A percentile compares a stretch with the other conserved stretches of the same genome.
These are phyloP conservation scores for Lepidotrigona ventralis DNA, from an alignment of 1,140 invertebrate genomes.

Conservation along the genomic window DNA sequence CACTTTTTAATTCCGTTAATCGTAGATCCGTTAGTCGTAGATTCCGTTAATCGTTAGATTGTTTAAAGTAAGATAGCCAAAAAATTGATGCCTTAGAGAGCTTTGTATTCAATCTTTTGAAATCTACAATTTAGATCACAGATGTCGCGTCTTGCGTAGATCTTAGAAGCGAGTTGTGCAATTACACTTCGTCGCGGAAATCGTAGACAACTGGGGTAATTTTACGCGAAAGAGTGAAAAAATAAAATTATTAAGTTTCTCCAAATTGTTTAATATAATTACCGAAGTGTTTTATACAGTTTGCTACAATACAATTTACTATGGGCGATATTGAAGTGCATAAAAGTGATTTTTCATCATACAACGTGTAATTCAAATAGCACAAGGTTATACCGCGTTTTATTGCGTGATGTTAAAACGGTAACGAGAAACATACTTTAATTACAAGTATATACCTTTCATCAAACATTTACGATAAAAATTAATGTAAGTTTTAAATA, in stretches of 20 bases:
- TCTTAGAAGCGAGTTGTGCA: not conserved
- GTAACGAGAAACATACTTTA: not conserved
- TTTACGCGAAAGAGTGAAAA: not conserved
- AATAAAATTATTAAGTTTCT: not conserved
- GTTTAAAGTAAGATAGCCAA: not conserved
- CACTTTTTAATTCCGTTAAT: not conserved
- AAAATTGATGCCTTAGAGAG: not conserved
- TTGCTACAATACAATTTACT: not conserved
- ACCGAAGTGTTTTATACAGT: not conserved
- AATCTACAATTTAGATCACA: not conserved
- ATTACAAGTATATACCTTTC: not conserved
- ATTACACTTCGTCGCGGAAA: not conserved
- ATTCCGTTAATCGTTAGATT: too few relatives aligned
- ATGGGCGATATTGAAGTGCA: too few relatives aligned
- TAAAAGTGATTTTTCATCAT: not conserved
- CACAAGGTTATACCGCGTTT: not conserved
- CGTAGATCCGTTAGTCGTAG: too few relatives aligned
- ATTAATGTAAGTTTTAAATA: not conserved
- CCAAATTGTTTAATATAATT: not conserved
- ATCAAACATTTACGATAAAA: not conserved
- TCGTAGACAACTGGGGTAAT: not conserved
- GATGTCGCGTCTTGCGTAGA: slow-evolving; percentile 18
- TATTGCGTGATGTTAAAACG: too few relatives aligned
- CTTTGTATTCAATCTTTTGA: not conserved
- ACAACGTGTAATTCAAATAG: not conserved